Base-by-base conservation (phyloP, 2,888 invertebrate genomes). In the Ctenicera cuprea region DNA sequence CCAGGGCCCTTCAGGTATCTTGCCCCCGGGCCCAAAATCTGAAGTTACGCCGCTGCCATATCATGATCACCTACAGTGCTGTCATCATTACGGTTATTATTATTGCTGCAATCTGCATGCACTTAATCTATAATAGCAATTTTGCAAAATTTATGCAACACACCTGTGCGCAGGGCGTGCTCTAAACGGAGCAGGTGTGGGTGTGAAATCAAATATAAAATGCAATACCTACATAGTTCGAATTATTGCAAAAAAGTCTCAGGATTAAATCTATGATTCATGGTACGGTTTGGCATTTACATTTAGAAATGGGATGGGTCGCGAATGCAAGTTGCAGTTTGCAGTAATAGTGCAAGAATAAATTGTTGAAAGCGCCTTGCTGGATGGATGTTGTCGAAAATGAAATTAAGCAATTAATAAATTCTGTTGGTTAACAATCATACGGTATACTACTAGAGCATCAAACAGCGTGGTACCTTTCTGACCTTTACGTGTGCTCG, bases 381-480 rank as follows among this genome's bases (percentile, higher is more conserved):
- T n/a, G n/a, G n/a, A n/a, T 26, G 26, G 26, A 26, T 5, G 26
- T 26, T 2, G 33, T 33, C 33, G 33, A 33, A 33, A 33, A 33
- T 33, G 9, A 9, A 33, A 8, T 33, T 33, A 8, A 33, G 33
- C 33, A 33, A 33, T 33, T 33, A 33, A 33, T 33, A 33, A 5
- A 33, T 9, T 26, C 26, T 5, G 26, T 26, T 26, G 26, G 26
- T 26, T 26, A 26, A 33, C 33, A 33, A 33, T 33, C 33, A 50
- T 50, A 22, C 9, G 11, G n/a, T n/a, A n/a, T n/a, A n/a, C n/a
- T 22, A 50, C 12, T 50, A 5, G 22, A 50, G 20, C 22, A 50
- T 50, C 45, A 45, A 50, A 22, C 50, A 50, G 22, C 50, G 50
- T 50, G 50, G 50, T 50, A 50, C 22, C 50, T 20, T 50, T 12